A percentile compares a stretch with the other conserved stretches of the same genome.
Evolutionary conservation across 2,113 vertebrate species (phyloP).

Genomic region (Sinocyclocheilus rhinocerous): DNA sequence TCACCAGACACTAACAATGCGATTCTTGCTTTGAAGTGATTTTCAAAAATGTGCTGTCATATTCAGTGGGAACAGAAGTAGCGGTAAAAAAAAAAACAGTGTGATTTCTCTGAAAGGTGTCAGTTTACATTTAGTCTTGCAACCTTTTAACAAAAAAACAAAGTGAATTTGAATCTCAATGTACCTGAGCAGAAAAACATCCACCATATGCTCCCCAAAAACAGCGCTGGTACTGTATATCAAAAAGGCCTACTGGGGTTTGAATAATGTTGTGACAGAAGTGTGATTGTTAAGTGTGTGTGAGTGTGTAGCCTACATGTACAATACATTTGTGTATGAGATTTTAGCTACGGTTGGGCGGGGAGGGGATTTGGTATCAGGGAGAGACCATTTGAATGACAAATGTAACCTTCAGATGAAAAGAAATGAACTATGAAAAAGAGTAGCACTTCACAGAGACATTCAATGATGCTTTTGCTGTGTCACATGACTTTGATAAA

Average conservation of each 20-base stretch:
- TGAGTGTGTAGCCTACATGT: conserved; percentile 15
- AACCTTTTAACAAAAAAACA: background rate
- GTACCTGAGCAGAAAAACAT: background rate
- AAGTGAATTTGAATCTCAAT: background rate
- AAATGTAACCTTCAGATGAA: conserved; percentile 18
- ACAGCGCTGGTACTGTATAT: background rate
- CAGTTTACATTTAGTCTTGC: conserved; percentile 16
- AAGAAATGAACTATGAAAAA: conserved; percentile 5
- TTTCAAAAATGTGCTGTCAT: conserved; percentile 1
- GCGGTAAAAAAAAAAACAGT: background rate
- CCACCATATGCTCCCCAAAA: background rate
- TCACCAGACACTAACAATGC: background rate
- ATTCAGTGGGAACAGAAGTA: background rate
- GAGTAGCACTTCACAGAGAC: conserved; percentile 33
- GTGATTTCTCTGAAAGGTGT: background rate
- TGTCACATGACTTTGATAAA: conserved; percentile 44
- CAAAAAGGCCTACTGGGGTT: conserved; percentile 16
- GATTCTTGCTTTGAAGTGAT: conserved; percentile 4
- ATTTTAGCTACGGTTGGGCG: background rate
- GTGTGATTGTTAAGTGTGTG: background rate
- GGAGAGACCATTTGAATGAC: conserved; percentile 2
- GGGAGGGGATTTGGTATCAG: background rate
- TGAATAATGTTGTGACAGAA: background rate
- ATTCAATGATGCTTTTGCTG: conserved; percentile 28
- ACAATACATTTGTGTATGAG: background rate